A percentile compares a stretch with the other conserved stretches of the same genome.
Evolutionary conservation across 2,113 vertebrate genomes (phyloP).

Genomic region (Echinops telfairi): DNA sequence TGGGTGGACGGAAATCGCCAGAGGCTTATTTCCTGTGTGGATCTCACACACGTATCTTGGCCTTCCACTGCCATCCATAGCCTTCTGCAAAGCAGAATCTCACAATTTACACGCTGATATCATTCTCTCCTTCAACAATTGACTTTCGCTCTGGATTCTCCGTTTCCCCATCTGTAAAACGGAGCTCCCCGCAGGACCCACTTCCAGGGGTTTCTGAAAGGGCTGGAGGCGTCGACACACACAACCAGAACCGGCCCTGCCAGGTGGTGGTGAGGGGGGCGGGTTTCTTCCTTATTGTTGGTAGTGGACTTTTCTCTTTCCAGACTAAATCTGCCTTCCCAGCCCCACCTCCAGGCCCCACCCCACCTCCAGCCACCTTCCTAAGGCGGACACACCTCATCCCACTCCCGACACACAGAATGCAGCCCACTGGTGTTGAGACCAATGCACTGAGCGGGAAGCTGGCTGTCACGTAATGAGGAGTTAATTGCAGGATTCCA

Average conservation of each 20-base stretch:
- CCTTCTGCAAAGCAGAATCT: too few relatives aligned
- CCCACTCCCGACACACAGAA: background rate
- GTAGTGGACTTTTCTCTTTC: background rate
- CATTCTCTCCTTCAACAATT: background rate
- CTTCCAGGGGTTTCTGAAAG: background rate
- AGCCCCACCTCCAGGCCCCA: too few relatives aligned
- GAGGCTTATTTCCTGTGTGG: too few relatives aligned
- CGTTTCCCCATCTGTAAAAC: background rate
- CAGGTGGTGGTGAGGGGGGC: too few relatives aligned
- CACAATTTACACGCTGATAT: too few relatives aligned
- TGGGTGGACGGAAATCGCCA: too few relatives aligned
- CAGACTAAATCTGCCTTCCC: background rate
- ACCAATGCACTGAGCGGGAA: constrained; percentile 34
- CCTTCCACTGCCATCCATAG: too few relatives aligned
- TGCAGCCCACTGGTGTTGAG: background rate
- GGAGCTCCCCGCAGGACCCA: background rate
- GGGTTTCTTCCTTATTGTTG: background rate
- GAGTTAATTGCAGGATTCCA: constrained; percentile 75
- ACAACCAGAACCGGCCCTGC: too few relatives aligned
- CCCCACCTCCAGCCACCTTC: background rate
- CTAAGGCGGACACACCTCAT: background rate
- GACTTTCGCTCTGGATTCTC: background rate
- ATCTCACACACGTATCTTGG: too few relatives aligned
- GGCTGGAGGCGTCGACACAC: background rate
- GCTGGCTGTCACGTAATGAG: constrained; percentile 63